Percentiles rank a stretch among this genome's conserved stretches.
phyloP scores from a whole-genome alignment of 1,140 invertebrate species.

The Ditylenchus dipsaci region DNA sequence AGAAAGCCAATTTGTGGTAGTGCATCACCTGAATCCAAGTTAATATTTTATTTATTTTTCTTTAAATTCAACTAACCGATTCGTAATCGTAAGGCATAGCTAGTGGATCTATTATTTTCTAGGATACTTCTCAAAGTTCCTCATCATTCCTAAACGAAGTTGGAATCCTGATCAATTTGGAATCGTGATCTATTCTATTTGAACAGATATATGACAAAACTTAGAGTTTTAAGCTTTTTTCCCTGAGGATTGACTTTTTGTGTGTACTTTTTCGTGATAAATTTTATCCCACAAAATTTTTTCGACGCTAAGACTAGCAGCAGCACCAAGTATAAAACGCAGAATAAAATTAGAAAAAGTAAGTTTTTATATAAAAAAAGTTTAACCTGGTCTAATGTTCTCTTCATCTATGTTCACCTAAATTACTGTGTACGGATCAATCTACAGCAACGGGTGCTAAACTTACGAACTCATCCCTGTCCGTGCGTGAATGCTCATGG shows the following conservation, averaged over 20 bases:
- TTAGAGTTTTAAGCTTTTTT: slow-evolving; percentile 4
- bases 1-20: slow-evolving; percentile 57
- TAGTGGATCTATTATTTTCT: slow-evolving; percentile 55
- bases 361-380: neutral
- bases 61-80: slow-evolving; percentile 3
- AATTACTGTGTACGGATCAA: too few species aligned
- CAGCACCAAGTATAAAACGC: too few species aligned
- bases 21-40: slow-evolving; percentile 43
- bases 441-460: too few species aligned
- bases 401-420: slow-evolving; percentile 50
- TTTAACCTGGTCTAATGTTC: slow-evolving; percentile 54
- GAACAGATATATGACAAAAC: slow-evolving; percentile 10
- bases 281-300: too few species aligned
- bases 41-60: slow-evolving; percentile 21
- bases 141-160: slow-evolving; percentile 55
- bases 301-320: too few species aligned
- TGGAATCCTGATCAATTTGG: too few species aligned
- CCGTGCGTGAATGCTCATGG: slow-evolving; percentile 56
- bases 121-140: slow-evolving; percentile 58
- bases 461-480: slow-evolving; percentile 50
- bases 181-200: neutral
- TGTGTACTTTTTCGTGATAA: too few species aligned
- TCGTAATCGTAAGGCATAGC: slow-evolving; percentile 58
- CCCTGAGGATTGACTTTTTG: neutral
- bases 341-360: neutral